These are phyloP conservation scores for Tethya wilhelma DNA, from an alignment of 37 sponge, comb jelly and placozoan species.

Conservation along the genomic window DNA sequence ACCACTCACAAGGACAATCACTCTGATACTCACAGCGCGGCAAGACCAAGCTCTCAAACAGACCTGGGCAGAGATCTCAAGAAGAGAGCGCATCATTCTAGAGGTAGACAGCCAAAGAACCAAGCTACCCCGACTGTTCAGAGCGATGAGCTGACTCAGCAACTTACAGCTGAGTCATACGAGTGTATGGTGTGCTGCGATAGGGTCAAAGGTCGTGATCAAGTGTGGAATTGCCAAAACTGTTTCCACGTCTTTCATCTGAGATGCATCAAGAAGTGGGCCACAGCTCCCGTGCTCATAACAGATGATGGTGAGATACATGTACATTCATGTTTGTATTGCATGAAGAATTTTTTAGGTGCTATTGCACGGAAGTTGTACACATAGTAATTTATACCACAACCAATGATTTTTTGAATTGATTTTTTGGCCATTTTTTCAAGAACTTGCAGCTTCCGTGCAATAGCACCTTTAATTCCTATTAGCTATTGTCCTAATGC, in stretches of 20 bases:
- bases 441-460: too few relatives aligned
- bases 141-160: conserved; percentile 65
- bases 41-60: neutral
- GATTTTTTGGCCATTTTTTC: too few relatives aligned
- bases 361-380: too few relatives aligned
- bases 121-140: conserved; percentile 41
- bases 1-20: too few relatives aligned
- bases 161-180: conserved; percentile 54
- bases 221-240: conserved; percentile 76
- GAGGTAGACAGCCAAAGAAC: too few relatives aligned
- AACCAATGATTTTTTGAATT: too few relatives aligned
- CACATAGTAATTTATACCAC: too few relatives aligned
- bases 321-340: neutral
- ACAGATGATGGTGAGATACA: conserved; percentile 30
- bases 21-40: too few relatives aligned
- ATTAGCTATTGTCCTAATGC: too few relatives aligned
- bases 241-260: conserved; percentile 89
- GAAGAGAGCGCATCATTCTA: neutral
- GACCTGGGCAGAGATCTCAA: neutral
- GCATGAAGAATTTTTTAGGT: too few relatives aligned
- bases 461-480: too few relatives aligned
- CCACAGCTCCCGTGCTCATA: conserved; percentile 39
- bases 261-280: conserved; percentile 82
- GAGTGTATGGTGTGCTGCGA: conserved; percentile 87
- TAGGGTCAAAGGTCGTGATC: conserved; percentile 37